These are phyloP conservation scores for Diplogasteroides magnus DNA, from an alignment of 1,140 invertebrate genomes.

Conservation along the genomic window DNA sequence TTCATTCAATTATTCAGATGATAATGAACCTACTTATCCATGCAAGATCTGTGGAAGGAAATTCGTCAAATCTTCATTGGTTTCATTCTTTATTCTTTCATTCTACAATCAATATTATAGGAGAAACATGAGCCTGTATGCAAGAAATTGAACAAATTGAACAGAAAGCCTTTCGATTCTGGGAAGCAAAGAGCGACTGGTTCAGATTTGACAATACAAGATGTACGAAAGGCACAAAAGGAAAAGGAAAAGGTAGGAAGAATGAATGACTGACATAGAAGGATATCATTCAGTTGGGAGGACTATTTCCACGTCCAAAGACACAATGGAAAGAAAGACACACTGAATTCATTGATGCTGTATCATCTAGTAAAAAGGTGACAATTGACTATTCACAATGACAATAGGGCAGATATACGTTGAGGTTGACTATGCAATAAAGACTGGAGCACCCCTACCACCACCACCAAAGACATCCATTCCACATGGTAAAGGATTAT, in stretches of 20 bases:
- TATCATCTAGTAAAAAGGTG: constrained; percentile 74
- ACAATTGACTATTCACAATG: background rate
- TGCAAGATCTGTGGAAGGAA: constrained; percentile 17
- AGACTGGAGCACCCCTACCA: constrained; percentile 80
- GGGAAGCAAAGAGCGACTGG: constrained; percentile 75
- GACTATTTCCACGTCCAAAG: constrained; percentile 59
- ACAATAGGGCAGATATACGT: background rate
- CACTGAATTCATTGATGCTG: constrained; percentile 80
- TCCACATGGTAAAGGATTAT: constrained; percentile 32
- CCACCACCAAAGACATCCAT: constrained; percentile 65
- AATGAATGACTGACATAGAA: constrained; percentile 51
- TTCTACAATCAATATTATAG: constrained; percentile 6
- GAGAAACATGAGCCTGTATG: constrained; percentile 77
- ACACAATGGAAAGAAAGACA: constrained; percentile 82
- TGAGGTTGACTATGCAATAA: constrained; percentile 72
- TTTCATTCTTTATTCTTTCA: background rate
- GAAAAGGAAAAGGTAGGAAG: constrained; percentile 73
- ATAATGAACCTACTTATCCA: constrained; percentile 14
- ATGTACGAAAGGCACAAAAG: constrained; percentile 23
- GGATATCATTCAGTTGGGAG: constrained; percentile 22
- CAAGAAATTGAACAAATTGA: constrained; percentile 63
- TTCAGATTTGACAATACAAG: constrained; percentile 59
- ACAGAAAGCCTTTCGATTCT: constrained; percentile 77
- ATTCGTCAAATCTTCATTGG: constrained; percentile 24
- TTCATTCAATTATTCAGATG: background rate